Base-by-base conservation (phyloP, 2,888 invertebrate species). In the Deilephila elpenor region DNA sequence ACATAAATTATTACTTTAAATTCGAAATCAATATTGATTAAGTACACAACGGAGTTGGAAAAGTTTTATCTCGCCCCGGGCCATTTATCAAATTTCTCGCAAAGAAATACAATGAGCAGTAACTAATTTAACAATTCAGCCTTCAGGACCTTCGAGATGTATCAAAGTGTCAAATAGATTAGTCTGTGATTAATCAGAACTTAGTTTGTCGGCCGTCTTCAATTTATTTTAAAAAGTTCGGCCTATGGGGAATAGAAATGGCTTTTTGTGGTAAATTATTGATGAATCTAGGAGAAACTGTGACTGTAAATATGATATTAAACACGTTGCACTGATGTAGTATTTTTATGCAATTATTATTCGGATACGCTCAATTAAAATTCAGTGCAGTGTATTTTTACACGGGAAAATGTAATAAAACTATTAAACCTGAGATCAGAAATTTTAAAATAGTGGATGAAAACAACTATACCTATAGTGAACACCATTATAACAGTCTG, bases 31-130 rank as follows among this genome's bases (percentile, higher is more conserved):
- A 84, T 82, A 83, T 84, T 82, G 74, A 80, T 75, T 74, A 73
- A 82, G 78, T 80, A 78, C 67, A 72, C 78, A 74, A 71, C 76
- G 74, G 80, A 86, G 77, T 84, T 84, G 70, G 76, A 37, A 67
- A 84, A 85, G 78, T 87, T 83, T 82, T 80, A 82, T 82, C 80
- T 79, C 71, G 75, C 76, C 76, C 75, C 67, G 73, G 76, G 78
- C 80, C 76, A 83, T 86, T 85, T 84, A 82, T 81, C 81, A 84
- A 82, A 83, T 80, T 82, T 81, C 80, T 75, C 75, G 74, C 74
- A 73, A 81, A 84, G 79, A 83, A 83, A 81, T 81, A 84, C 82
- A 83, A 78, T 83, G 78, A 82, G 80, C 77, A 77, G 75, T 77
- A 77, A 74, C 73, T 76, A 76, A 76, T 76, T 82, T 76, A 75